phyloP scores from a whole-genome alignment of 2,797 vertebrate species.

The Centroberyx gerrardi region DNA sequence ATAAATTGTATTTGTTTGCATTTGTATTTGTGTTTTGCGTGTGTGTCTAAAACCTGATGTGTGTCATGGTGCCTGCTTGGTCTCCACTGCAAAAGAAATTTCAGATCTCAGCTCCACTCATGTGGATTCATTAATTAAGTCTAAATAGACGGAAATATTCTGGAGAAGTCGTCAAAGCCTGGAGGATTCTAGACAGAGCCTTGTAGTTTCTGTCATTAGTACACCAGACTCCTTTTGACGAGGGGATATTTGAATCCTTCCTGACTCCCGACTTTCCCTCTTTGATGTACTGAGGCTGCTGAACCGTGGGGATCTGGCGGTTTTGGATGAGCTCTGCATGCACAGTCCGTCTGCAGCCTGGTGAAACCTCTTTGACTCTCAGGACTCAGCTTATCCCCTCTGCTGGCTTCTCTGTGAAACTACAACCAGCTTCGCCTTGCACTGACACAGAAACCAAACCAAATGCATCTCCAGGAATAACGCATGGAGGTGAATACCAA shows the following conservation, averaged over 20 bases:
- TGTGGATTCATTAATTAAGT: slow-evolving; percentile 10
- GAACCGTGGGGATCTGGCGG: slow-evolving; percentile 11
- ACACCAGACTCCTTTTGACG: background rate
- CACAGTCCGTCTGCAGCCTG: background rate
- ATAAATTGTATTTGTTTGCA: no score
- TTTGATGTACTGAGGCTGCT: background rate
- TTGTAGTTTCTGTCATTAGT: slow-evolving; percentile 1
- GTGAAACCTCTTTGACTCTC: slow-evolving; percentile 46
- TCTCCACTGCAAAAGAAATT: background rate
- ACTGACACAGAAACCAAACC: slow-evolving; percentile 15
- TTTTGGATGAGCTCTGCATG: slow-evolving; percentile 11
- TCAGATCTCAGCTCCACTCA: background rate
- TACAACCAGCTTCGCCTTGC: slow-evolving; percentile 15
- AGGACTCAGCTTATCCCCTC: slow-evolving; percentile 18
- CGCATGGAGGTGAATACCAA: background rate
- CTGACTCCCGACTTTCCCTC: slow-evolving; percentile 2
- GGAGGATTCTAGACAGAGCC: background rate
- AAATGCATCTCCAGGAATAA: background rate
- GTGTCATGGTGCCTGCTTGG: background rate
- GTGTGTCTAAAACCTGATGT: no score
- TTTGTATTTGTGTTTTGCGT: no score
- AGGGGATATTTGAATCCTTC: slow-evolving; percentile 12
- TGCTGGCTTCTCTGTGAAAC: slow-evolving; percentile 30
- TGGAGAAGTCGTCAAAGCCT: background rate
- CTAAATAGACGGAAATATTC: slow-evolving; percentile 6